Base-by-base conservation (phyloP, 2,113 vertebrate genomes). In the Aix galericulata region DNA sequence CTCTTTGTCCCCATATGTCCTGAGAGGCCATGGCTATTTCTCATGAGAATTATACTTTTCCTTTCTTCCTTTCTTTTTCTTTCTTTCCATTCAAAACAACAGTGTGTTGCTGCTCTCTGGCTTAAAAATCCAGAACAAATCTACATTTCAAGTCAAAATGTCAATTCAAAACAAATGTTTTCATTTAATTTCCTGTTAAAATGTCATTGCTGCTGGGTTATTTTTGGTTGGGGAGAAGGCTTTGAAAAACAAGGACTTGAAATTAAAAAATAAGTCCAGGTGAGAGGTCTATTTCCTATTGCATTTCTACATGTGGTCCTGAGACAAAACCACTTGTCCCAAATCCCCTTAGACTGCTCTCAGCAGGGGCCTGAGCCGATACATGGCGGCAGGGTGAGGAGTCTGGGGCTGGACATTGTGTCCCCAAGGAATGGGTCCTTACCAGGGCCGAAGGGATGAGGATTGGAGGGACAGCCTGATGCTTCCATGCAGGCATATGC, bases 161-260 rank as follows among this genome's bases (percentile, higher is more conserved):
- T 95, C 94, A 92, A 89, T 93, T 93, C 84, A 62, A 95, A 97
- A 95, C 89, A 95, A 96, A 94, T 80, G 91, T 94, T 95, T 96
- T 92, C 91, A 86, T 97, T 94, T 95, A 80, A 95, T 95, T 96
- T 91, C 87, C 88, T 32, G 36, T 38, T 94, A 91, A 95, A 97
- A 97, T 96, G 94, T 96, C 94, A 95, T 34, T 9, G 87, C 95
- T 95, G 79, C 59, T 50, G 42, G 84, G 77, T 95, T 91, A 89
- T 95, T 96, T 94, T 82, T 48, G 42, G 55, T 16, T 22, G 58
- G 44, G 31, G 32, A 67, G 42, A 44, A 27, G 31, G 59, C 17
- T 92, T 55, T 50, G n/a, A 44, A 87, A 92, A 94, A 62, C 13
- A 48, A 1, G 5, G 46, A 4, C 17, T 82, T 17, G 6, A n/a